Evolutionary conservation across 2,113 vertebrate genomes (phyloP), one percentile per base, ranked within the genome.

Genomic region (Megaceryle maxima): DNA sequence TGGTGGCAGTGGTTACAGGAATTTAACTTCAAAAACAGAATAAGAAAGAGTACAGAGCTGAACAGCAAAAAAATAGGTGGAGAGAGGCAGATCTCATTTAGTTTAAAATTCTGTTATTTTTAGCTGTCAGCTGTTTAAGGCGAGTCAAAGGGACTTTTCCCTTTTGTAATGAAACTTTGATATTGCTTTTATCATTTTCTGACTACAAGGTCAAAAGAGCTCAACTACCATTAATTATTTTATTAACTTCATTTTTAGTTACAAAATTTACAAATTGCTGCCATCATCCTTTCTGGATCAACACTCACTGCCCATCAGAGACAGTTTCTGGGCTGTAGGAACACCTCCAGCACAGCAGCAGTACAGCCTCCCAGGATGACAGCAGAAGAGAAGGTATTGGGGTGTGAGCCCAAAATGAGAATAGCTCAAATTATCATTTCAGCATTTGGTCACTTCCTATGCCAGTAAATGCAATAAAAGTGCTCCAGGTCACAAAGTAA

Each of bases 241-340:
- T 14, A 35, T 48, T n/a, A 6, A 29, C 55, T 29, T 18, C 37
- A 39, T 33, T 25, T 17, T 62, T 26, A 62, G 50, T 78, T 82
- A 21, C 17, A 57, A 57, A 46, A 44, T 55, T 83, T 91, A 37
- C 46, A 69, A 39, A 48, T 56, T 64, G 9, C 21, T 79, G 28
- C 11, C 69, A 63, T 25, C 20, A 11, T 28, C n/a, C 39, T 53
- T 14, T 28, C 82, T 41, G 81, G 44, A 29, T 64, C 12, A 1
- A 43, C 39, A 64, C 22, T 13, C 6, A 2, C 15, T 53, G 50
- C 24, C 55, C 13, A 15, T 22, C 57, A 53, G 78, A 39, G 81
- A 7, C 4, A 2, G 41, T 5, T 18, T 16, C 3, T 1, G 64
- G 41, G 31, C 13, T 0, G 0, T 0, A 77, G 20, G 15, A 69